phyloP scores from a whole-genome alignment of 2,888 invertebrate genomes.

The Trichopria drosophilae region DNA sequence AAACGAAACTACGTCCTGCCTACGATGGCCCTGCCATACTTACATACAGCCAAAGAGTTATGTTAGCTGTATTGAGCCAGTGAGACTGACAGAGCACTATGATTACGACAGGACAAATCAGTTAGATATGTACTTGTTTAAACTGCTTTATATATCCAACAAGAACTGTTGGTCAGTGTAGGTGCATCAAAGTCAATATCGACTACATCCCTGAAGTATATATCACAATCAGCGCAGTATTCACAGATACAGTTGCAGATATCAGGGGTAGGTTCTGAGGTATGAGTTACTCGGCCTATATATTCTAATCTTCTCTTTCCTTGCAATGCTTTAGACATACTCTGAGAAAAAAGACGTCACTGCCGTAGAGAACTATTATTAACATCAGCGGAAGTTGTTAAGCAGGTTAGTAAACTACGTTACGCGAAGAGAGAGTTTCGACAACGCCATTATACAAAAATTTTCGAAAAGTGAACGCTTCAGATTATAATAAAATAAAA shows the following conservation, averaged over 20 bases:
- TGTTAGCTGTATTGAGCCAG: constrained; percentile 5
- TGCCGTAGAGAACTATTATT: too few species aligned
- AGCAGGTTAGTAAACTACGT: too few species aligned
- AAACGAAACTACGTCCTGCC: not conserved
- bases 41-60: not conserved
- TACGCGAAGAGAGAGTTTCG: too few species aligned
- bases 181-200: constrained; percentile 1
- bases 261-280: constrained; percentile 3
- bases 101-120: not conserved
- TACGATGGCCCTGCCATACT: not conserved
- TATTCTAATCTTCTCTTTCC: too few species aligned
- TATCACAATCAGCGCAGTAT: constrained; percentile 6
- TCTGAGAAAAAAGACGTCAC: too few species aligned
- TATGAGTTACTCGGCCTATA: too few species aligned
- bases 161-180: constrained; percentile 4
- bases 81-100: constrained; percentile 2
- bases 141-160: constrained; percentile 6
- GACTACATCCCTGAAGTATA: constrained; percentile 7
- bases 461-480: too few species aligned
- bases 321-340: too few species aligned
- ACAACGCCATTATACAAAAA: too few species aligned
- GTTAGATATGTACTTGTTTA: not conserved
- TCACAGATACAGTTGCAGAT: constrained; percentile 2
- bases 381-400: too few species aligned
- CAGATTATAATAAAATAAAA: too few species aligned